Percentiles rank a stretch among this genome's conserved stretches.
Evolutionary conservation across 23 tunicate species (phyloP).

Genomic region (Trididemnum nubilum): DNA sequence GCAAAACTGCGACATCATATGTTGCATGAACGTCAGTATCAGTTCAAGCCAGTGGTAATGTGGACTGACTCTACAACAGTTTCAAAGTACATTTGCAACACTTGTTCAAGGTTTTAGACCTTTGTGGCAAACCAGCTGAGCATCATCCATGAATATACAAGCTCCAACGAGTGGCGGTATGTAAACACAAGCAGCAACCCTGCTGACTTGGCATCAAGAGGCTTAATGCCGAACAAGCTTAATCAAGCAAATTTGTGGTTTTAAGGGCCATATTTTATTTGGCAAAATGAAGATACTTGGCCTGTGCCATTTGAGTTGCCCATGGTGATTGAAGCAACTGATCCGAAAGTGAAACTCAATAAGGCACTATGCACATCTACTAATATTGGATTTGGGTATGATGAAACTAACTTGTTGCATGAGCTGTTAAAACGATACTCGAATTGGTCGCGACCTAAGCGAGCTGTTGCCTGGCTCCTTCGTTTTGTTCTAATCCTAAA

Average conservation of each 20-base stretch:
- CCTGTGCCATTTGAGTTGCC: neutral
- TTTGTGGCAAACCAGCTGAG: constrained; percentile 50
- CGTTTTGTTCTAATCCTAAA: neutral
- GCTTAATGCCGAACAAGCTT: too few species aligned
- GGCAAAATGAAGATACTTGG: too few species aligned
- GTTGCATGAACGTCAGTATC: neutral
- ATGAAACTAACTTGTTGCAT: neutral
- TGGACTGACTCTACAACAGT: constrained; percentile 52
- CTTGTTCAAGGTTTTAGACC: constrained; percentile 20
- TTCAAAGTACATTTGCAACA: constrained; percentile 32
- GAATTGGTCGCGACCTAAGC: neutral
- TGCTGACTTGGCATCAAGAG: too few species aligned
- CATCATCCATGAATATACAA: neutral
- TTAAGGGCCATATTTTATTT: too few species aligned
- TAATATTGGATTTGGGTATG: neutral
- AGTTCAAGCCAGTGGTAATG: neutral
- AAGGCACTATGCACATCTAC: neutral
- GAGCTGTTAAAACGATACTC: constrained; percentile 1
- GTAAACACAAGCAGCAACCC: constrained; percentile 6
- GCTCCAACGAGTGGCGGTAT: constrained; percentile 27
- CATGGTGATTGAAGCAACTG: neutral
- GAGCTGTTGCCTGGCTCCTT: constrained; percentile 2
- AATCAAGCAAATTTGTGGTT: too few species aligned
- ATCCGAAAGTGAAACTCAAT: neutral
- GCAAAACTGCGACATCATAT: neutral